These are phyloP conservation scores for Premnoplex brunnescens DNA, from an alignment of 2,797 vertebrate species.

Conservation along the genomic window DNA sequence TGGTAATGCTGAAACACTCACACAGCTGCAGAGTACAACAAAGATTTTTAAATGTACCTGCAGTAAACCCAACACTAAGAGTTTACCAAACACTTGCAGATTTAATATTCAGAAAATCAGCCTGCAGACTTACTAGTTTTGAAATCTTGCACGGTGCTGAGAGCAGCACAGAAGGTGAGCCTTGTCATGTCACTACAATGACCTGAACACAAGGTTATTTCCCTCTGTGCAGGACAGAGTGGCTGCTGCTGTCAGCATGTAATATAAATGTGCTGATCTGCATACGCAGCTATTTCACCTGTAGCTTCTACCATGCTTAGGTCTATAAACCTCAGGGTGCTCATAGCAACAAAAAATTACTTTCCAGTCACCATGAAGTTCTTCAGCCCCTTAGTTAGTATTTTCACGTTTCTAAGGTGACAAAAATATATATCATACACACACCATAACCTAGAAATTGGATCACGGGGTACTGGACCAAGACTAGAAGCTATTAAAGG, in stretches of 20 bases:
- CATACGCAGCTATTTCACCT: background rate
- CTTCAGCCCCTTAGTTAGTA: background rate
- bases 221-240: background rate
- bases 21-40: background rate
- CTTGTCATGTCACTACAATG: background rate
- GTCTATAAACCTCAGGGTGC: slow-evolving; percentile 2
- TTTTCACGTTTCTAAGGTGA: slow-evolving; percentile 8
- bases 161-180: background rate
- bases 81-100: background rate
- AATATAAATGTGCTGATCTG: background rate
- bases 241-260: background rate
- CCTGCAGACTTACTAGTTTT: background rate
- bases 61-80: background rate
- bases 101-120: background rate
- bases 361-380: background rate
- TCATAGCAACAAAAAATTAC: background rate
- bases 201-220: background rate
- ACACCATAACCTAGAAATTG: slow-evolving; percentile 34
- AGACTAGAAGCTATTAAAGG: slow-evolving; percentile 37
- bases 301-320: background rate
- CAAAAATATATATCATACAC: slow-evolving; percentile 47
- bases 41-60: background rate
- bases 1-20: background rate
- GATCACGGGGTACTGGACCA: slow-evolving; percentile 35
- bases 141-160: background rate